Evolutionary conservation across 2,113 vertebrate genomes (phyloP), one percentile per base, ranked within the genome.

Genomic region (Girardinichthys multiradiatus): DNA sequence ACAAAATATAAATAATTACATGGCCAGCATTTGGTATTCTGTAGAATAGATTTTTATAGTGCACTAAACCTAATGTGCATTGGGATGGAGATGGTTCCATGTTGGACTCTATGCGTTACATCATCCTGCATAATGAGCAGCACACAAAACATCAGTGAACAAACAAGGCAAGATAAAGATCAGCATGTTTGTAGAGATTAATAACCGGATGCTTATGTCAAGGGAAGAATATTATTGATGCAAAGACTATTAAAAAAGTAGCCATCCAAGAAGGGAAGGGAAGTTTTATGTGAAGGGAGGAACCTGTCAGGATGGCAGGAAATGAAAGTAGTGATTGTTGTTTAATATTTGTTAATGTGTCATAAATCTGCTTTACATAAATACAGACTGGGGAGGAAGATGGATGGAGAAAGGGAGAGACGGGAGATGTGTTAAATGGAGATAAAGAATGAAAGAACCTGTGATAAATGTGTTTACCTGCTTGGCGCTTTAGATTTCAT

Each of bases 401-500:
- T 51, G 59, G 45, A 10, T 45, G 63, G 63, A 68, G 7, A 35
- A 71, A 12, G 45, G 6, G 51, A 26, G 59, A 70, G 35, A 61
- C 74, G 45, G 33, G 61, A 59, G 31, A 17, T 29, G 28, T 62
- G 27, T 24, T 48, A 27, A 69, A 29, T 45, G n/a, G 68, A 76
- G 84, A 90, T 79, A 83, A 84, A 66, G 71, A 72, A 67, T 73
- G 73, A 87, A 82, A 81, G 66, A 65, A 39, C 15, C 2, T 81
- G 58, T 87, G 82, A 86, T 86, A 51, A 88, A 83, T 82, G 76
- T 83, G 77, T 83, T 89, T 91, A 85, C 83, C 86, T 74, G 57
- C 48, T 19, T 57, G 71, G 39, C 17, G 76, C 39, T 54, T 63
- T 29, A 31, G 76, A 65, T 86, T 90, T 87, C 76, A 90, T 91